Conservation (phyloP, 2,113 vertebrate species). For the Rafetus swinhoei region DNA sequence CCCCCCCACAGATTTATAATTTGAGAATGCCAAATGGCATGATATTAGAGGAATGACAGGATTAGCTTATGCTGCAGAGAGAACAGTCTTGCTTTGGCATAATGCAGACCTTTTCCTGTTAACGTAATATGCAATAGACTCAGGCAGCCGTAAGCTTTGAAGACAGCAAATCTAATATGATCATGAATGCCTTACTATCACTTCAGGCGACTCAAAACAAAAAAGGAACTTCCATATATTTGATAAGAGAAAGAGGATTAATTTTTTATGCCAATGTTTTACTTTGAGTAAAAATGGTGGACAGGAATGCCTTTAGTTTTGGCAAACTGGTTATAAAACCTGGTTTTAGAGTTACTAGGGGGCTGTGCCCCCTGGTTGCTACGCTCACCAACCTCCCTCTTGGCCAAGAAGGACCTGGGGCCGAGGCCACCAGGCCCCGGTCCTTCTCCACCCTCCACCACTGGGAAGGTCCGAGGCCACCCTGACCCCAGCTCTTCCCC, state of each 20-base stretch:
- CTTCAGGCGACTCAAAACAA: background rate
- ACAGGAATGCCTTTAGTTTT: background rate
- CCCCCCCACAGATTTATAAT: background rate
- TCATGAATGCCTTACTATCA: background rate
- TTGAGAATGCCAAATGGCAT: slow-evolving; percentile 18
- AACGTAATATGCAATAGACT: slow-evolving; percentile 1
- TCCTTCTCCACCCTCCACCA: too few relatives aligned
- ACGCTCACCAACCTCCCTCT: too few relatives aligned
- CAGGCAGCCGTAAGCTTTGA: background rate
- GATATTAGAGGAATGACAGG: slow-evolving; percentile 39
- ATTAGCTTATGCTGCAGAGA: slow-evolving; percentile 8
- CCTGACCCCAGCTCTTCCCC: too few relatives aligned
- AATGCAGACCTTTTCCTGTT: background rate
- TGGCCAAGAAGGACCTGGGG: too few relatives aligned
- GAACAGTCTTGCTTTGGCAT: background rate
- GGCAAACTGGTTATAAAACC: background rate
- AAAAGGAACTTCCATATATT: background rate
- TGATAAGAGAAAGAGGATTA: background rate
- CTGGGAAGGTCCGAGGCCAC: too few relatives aligned
- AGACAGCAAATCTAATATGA: slow-evolving; percentile 25
- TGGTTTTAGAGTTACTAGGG: background rate
- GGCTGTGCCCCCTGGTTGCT: too few relatives aligned
- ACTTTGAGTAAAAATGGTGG: background rate
- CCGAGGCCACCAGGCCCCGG: too few relatives aligned
- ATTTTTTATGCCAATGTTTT: background rate